These are phyloP conservation scores for Tyrannus savana DNA, from an alignment of 2,113 vertebrate genomes.

Conservation along the genomic window DNA sequence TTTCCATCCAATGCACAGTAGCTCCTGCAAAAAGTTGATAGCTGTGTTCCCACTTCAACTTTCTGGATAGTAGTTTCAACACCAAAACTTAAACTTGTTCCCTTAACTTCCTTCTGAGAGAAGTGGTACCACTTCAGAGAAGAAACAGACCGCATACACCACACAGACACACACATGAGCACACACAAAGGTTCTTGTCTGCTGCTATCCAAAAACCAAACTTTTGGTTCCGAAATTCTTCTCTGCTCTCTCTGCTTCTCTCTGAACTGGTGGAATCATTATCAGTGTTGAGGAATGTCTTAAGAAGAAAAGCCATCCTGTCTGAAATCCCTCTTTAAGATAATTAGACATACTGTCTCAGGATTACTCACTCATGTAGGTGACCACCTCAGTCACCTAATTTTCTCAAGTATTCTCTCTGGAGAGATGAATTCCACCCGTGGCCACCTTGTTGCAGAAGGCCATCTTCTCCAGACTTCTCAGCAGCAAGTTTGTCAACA, in stretches of 20 bases:
- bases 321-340: neutral
- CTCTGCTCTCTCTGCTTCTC: neutral
- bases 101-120: neutral
- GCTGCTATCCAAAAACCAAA: neutral
- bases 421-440: neutral
- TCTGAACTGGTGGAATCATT: neutral
- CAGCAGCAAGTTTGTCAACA: neutral
- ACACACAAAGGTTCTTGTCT: neutral
- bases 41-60: neutral
- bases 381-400: neutral
- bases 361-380: neutral
- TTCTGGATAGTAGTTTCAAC: neutral
- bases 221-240: neutral
- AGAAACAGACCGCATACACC: neutral
- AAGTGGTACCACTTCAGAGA: neutral
- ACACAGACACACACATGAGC: neutral
- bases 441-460: neutral
- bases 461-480: neutral
- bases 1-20: neutral
- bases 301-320: neutral
- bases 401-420: neutral
- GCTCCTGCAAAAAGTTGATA: neutral
- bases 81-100: neutral
- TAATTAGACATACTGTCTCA: neutral
- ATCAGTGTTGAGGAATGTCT: neutral